A percentile compares a stretch with the other conserved stretches of the same genome.
phyloP scores from a whole-genome alignment of 2,888 invertebrate genomes.

The Tetragonula carbonaria region DNA sequence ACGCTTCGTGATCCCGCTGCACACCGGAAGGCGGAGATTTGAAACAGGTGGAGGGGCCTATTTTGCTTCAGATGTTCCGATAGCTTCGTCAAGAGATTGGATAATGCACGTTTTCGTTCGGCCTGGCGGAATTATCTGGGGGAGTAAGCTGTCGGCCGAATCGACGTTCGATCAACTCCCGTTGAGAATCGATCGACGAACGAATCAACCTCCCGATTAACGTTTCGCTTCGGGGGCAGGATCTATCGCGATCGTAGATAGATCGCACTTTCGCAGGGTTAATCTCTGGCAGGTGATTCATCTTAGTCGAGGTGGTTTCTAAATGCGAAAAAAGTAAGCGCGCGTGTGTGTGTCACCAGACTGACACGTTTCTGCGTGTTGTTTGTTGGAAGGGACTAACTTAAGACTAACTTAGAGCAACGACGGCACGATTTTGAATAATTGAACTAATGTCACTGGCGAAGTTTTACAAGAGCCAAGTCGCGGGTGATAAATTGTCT shows the following conservation, averaged over 20 bases:
- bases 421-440: neutral
- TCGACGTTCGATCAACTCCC: constrained; percentile 7
- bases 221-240: neutral
- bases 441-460: neutral
- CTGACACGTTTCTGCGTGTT: neutral
- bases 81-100: neutral
- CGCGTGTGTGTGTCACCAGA: too few species aligned
- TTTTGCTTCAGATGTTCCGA: constrained; percentile 10
- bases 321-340: neutral
- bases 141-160: neutral
- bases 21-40: constrained; percentile 17
- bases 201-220: neutral
- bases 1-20: constrained; percentile 37
- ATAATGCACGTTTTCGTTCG: neutral
- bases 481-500: neutral
- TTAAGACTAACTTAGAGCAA: too few species aligned
- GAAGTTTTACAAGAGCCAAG: neutral
- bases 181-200: neutral
- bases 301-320: constrained; percentile 1
- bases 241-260: constrained; percentile 2
- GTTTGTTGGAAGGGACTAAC: neutral
- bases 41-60: constrained; percentile 38
- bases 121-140: neutral
- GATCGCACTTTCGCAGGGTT: neutral
- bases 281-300: constrained; percentile 7